Evolutionary conservation across 2,797 vertebrate genomes (phyloP), one percentile per base, ranked within the genome.

Genomic region (Thunnus albacares): DNA sequence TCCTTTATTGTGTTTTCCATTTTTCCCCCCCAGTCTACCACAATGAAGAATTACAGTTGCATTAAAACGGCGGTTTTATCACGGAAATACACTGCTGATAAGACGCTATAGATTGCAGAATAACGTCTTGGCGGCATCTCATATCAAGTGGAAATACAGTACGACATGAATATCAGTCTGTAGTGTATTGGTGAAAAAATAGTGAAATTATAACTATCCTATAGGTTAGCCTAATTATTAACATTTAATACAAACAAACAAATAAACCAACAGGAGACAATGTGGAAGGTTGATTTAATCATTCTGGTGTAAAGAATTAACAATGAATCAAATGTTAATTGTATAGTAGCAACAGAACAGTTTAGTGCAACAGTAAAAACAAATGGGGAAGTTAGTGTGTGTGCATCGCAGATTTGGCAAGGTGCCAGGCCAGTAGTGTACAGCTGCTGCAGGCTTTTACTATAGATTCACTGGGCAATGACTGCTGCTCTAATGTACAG

Each of bases 1-100:
- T 90, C 87, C 91, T 93, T 93, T 93, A 92, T 90, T 91, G 86
- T 91, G 90, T 90, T 90, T 92, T 92, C 84, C 90, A 88, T 89
- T 86, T 60, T 53, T 15, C 12, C 24, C 68, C 81, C 63, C 47
- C 83, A 89, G 62, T 89, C 76, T 78, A 24, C 82, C 87, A 89
- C 84, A 86, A 73, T 83, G 82, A 88, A 85, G 76, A 77, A 75
- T 75, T 53, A 84, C 86, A 85, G 83, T 77, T 77, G 56, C 83
- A 87, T 80, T 77, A 28, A 77, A 86, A 84, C 47, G 52, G 52
- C 30, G 47, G 24, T 24, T n/a, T 77, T 81, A 41, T 56, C 68
- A 82, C 75, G 56, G 58, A 57, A 71, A 82, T 24, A 67, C 75
- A 81, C 71, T 22, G 55, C 75, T 52, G 72, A 79, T 52, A 18